phyloP scores from a whole-genome alignment of 2,797 vertebrate species.

The Notolepis coatsorum region DNA sequence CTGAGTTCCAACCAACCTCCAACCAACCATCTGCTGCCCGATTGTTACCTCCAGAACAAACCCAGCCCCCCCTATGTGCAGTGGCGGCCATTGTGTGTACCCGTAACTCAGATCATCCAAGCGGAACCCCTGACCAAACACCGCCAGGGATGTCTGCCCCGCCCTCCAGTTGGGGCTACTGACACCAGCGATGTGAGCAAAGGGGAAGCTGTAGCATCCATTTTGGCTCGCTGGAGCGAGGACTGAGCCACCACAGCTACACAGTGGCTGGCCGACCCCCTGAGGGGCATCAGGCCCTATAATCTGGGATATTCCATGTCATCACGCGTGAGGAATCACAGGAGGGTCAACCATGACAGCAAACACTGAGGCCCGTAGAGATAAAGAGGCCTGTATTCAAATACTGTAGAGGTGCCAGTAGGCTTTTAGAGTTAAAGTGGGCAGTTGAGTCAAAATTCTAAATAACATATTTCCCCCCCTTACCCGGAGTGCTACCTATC shows the following conservation, averaged over 20 bases:
- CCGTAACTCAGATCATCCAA: conserved; percentile 46
- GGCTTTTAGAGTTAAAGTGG: conserved; percentile 18
- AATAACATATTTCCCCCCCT: no score
- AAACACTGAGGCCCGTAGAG: conserved; percentile 31
- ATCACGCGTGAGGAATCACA: conserved; percentile 50
- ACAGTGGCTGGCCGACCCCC: conserved; percentile 22
- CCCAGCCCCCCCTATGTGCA: not conserved
- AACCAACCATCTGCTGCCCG: conserved; percentile 61
- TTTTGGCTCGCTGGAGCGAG: conserved; percentile 45
- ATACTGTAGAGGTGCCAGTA: conserved; percentile 15
- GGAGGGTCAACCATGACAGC: conserved; percentile 44
- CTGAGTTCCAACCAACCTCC: conserved; percentile 26
- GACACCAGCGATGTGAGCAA: conserved; percentile 19
- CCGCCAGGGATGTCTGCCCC: not conserved
- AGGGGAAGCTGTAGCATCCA: conserved; percentile 30
- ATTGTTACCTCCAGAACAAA: conserved; percentile 43
- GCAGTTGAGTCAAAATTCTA: no score
- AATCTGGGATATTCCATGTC: conserved; percentile 54
- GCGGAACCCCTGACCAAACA: conserved; percentile 38
- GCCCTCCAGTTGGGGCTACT: not conserved
- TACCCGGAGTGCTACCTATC: no score
- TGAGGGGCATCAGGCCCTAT: conserved; percentile 29
- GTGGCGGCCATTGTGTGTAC: conserved; percentile 10
- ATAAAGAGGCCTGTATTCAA: conserved; percentile 6
- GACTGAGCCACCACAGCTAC: conserved; percentile 36